phyloP scores from a whole-genome alignment of 1,140 invertebrate species.

The Lepidotrigona ventralis region DNA sequence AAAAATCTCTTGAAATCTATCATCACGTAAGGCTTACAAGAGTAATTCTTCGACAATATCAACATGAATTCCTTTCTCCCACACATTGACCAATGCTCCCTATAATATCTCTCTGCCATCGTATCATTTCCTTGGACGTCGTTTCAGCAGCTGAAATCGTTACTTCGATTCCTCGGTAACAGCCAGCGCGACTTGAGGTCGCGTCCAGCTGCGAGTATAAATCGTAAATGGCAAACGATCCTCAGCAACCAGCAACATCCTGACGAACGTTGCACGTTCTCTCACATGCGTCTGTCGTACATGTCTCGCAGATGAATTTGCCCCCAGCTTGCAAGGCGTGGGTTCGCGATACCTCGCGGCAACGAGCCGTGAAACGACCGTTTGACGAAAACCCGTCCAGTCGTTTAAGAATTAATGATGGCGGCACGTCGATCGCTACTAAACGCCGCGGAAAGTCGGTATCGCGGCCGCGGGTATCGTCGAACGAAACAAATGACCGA shows the following conservation, averaged over 20 bases:
- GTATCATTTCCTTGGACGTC: neutral
- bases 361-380: slow-evolving; percentile 45
- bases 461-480: slow-evolving; percentile 7
- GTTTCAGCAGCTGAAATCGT: neutral
- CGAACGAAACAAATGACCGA: slow-evolving; percentile 46
- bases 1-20: too few species aligned
- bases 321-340: too few species aligned
- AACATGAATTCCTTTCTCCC: too few species aligned
- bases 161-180: neutral
- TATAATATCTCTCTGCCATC: neutral
- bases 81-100: neutral
- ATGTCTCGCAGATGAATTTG: slow-evolving; percentile 1
- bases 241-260: neutral
- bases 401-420: slow-evolving; percentile 35
- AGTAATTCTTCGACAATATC: too few species aligned
- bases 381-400: slow-evolving; percentile 37
- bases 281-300: neutral
- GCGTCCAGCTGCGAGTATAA: slow-evolving; percentile 19
- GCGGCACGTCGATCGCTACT: slow-evolving; percentile 31
- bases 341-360: neutral
- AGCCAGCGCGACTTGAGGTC: slow-evolving; percentile 14
- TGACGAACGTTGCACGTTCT: slow-evolving; percentile 1
- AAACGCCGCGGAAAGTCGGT: slow-evolving; percentile 37
- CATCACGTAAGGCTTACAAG: too few species aligned
- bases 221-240: slow-evolving; percentile 7